phyloP scores from a whole-genome alignment of 2,888 invertebrate species.

The Conus canariensis region DNA sequence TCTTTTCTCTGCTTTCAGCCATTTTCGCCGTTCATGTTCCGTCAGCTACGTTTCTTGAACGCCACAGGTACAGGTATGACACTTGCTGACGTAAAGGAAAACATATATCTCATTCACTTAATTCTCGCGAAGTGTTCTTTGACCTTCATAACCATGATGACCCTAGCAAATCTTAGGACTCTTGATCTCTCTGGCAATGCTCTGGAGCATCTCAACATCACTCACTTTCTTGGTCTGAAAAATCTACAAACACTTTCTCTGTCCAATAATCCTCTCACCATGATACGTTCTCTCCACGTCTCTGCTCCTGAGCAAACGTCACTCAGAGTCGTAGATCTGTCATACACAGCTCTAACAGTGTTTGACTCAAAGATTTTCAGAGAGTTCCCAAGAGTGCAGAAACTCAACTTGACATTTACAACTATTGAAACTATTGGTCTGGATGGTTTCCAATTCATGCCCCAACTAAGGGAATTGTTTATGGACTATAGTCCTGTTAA shows the following conservation, averaged over 20 bases:
- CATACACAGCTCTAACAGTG: background rate
- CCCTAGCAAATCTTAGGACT: background rate
- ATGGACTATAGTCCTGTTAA: background rate
- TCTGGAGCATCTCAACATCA: background rate
- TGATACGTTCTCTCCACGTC: background rate
- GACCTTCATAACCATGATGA: background rate
- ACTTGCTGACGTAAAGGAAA: background rate
- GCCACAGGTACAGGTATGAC: constrained; percentile 12
- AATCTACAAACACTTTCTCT: background rate
- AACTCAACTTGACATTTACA: background rate
- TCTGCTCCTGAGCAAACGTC: background rate
- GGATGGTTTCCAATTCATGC: background rate
- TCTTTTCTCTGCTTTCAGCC: background rate
- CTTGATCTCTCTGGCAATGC: background rate
- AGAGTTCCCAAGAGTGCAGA: background rate
- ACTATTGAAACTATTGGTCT: background rate
- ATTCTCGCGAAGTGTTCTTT: background rate
- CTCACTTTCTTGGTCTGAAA: background rate
- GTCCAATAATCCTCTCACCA: background rate
- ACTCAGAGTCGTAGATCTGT: background rate
- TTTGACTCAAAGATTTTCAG: background rate
- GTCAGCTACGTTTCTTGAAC: background rate
- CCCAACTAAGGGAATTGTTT: background rate
- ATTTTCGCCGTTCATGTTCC: background rate
- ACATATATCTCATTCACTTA: background rate